phyloP scores from a whole-genome alignment of 1,140 invertebrate genomes.

The Tetramorium alpestre region DNA sequence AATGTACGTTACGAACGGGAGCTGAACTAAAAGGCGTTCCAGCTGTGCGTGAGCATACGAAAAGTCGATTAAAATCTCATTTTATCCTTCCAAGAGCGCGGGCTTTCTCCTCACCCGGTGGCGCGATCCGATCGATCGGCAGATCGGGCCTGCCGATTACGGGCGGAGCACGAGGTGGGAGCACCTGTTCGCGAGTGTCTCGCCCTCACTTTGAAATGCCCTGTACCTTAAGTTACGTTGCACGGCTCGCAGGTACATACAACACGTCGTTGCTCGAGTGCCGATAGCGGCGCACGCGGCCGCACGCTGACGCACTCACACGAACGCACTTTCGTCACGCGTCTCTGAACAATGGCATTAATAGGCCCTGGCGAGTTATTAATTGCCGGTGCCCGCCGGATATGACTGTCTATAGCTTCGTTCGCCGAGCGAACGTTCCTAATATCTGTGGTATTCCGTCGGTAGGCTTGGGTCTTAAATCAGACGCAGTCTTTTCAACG shows the following conservation, averaged over 20 bases:
- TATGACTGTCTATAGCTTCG: constrained; percentile 84
- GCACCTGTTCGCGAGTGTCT: constrained; percentile 79
- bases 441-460: constrained; percentile 76
- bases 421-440: constrained; percentile 77
- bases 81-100: constrained; percentile 43
- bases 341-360: constrained; percentile 86
- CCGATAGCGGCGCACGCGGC: constrained; percentile 57
- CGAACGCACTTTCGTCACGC: constrained; percentile 81
- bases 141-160: constrained; percentile 80
- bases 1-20: constrained; percentile 54
- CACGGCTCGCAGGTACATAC: constrained; percentile 48
- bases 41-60: constrained; percentile 60
- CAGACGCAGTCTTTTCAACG: constrained; percentile 56
- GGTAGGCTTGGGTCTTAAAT: constrained; percentile 66
- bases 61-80: constrained; percentile 74
- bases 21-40: constrained; percentile 56
- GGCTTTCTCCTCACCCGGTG: constrained; percentile 55
- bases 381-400: constrained; percentile 85
- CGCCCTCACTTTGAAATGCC: constrained; percentile 70
- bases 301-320: constrained; percentile 67
- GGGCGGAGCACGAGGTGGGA: constrained; percentile 78
- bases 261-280: constrained; percentile 56
- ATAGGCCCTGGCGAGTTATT: constrained; percentile 85
- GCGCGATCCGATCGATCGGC: constrained; percentile 78
- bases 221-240: constrained; percentile 56